Percentiles rank a stretch among this genome's conserved stretches.
Evolutionary conservation across 2,113 vertebrate species (phyloP).

Genomic region (Ictidomys tridecemlineatus): DNA sequence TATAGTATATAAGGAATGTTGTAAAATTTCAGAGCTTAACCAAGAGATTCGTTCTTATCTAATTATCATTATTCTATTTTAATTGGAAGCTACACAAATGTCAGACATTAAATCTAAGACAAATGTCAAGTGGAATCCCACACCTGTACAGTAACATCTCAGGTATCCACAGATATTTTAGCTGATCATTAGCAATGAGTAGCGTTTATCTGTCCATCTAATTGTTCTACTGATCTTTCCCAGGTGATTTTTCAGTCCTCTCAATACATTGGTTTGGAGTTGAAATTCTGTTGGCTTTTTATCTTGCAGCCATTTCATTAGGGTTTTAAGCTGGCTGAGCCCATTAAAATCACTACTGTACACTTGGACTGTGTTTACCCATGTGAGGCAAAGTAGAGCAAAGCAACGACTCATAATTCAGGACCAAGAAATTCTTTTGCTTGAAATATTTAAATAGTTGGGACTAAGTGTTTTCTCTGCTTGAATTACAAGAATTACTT

Average conservation of each 20-base stretch:
- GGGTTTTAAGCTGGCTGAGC: conserved; percentile 17
- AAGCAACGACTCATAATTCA: conserved; percentile 35
- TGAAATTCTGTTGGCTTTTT: conserved; percentile 59
- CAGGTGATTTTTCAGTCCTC: conserved; percentile 49
- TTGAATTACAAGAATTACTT: conserved; percentile 61
- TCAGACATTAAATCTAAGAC: conserved; percentile 68
- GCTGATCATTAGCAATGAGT: conserved; percentile 45
- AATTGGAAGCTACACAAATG: conserved; percentile 73
- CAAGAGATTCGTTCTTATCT: conserved; percentile 54
- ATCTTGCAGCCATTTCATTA: conserved; percentile 51
- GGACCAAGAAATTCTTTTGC: conserved; percentile 1
- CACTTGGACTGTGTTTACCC: conserved; percentile 42
- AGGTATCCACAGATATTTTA: not conserved
- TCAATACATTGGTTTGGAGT: not conserved
- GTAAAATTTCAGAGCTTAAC: conserved; percentile 62
- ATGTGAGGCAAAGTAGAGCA: not conserved
- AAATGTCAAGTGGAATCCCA: conserved; percentile 70
- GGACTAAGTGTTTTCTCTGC: conserved; percentile 56
- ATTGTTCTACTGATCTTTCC: conserved; percentile 48
- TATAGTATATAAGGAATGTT: conserved; percentile 56
- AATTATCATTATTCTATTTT: conserved; percentile 75
- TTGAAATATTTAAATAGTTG: conserved; percentile 69
- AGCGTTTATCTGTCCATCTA: conserved; percentile 36
- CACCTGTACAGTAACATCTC: not conserved
- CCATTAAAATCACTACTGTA: not conserved